phyloP scores from a whole-genome alignment of 92 coral and sea anemone species.

The Zoanthus sociatus region DNA sequence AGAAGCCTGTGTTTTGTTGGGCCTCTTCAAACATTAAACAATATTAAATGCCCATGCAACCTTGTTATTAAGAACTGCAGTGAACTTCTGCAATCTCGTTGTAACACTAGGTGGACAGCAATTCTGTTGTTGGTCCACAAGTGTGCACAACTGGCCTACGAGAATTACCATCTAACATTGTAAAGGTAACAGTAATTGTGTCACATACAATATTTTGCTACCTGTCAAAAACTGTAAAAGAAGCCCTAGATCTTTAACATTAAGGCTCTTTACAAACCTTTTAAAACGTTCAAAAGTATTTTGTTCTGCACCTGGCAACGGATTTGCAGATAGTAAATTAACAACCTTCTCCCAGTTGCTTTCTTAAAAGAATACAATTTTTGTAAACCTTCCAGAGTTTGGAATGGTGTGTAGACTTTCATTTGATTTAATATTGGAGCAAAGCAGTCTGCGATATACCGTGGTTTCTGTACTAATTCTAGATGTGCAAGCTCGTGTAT shows the following conservation, averaged over 20 bases:
- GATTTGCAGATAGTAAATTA: constrained; percentile 52
- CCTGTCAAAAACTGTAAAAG: constrained; percentile 66
- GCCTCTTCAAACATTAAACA: constrained; percentile 5
- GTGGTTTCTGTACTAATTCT: constrained; percentile 69
- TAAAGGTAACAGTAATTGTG: constrained; percentile 41
- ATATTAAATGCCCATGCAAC: constrained; percentile 12
- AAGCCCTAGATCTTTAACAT: constrained; percentile 39
- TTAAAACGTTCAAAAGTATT: too few species aligned
- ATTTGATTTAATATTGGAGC: constrained; percentile 60
- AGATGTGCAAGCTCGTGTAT: constrained; percentile 72
- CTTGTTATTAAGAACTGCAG: constrained; percentile 13
- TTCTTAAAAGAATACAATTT: constrained; percentile 35
- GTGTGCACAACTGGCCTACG: constrained; percentile 48
- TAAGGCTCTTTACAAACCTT: constrained; percentile 51
- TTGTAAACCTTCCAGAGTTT: constrained; percentile 51
- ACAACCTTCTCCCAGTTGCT: constrained; percentile 65
- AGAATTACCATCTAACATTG: constrained; percentile 8
- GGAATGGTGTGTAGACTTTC: constrained; percentile 63
- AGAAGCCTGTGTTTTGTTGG: neutral
- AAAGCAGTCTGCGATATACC: constrained; percentile 69
- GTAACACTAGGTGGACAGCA: neutral
- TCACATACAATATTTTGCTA: constrained; percentile 63
- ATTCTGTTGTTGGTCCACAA: constrained; percentile 10
- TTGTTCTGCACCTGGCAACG: too few species aligned
- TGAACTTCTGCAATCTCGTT: constrained; percentile 7